Evolutionary conservation across 2,888 invertebrate genomes (phyloP), one percentile per base, ranked within the genome.

Genomic region (Nomada lathburiana): DNA sequence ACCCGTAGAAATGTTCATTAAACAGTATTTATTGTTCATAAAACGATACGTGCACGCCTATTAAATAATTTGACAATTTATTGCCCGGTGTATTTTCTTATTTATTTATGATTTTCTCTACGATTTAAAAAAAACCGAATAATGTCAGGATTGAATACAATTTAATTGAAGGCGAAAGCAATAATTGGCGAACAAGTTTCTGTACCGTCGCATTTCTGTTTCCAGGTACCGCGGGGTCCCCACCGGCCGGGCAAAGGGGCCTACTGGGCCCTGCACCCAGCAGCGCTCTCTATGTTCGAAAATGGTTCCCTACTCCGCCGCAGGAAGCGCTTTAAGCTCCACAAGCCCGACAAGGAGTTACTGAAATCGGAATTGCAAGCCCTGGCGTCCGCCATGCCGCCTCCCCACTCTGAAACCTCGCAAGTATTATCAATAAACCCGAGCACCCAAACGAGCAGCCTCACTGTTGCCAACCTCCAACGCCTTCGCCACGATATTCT

Each of bases 181-280:
- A 7, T 0, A 36, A 47, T 47, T 16, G 13, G 10, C 13, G 13
- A 13, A 16, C 47, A 13, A 47, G 47, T 47, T 3, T 13, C 26
- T 57, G 26, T 16, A 69, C 9, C 10, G 23, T 7, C 4, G 29
- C 71, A 36, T 26, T 57, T 0, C 60, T 44, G 11, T 18, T 92
- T 91, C 2, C 89, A 94, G 94, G 97, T 98, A 82, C 98, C 97
- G 42, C 94, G 97, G 50, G 94, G 97, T 75, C 97, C 97, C 0
- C 97, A 97, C 94, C 94, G 97, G 57, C 97, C 97, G 0, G 97
- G 97, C 57, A 97, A 97, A 94, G 97, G 97, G n/a, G 97, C 97
- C 55, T 97, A 97, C 93, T 97, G 97, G 97, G 97, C 97, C 0
- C 94, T 97, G 62, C 97, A 97, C 92, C 97, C 97, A 13, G 96